A percentile compares a stretch with the other conserved stretches of the same genome.
Conservation (phyloP, 1,140 invertebrate species). For the Bombus affinis region DNA sequence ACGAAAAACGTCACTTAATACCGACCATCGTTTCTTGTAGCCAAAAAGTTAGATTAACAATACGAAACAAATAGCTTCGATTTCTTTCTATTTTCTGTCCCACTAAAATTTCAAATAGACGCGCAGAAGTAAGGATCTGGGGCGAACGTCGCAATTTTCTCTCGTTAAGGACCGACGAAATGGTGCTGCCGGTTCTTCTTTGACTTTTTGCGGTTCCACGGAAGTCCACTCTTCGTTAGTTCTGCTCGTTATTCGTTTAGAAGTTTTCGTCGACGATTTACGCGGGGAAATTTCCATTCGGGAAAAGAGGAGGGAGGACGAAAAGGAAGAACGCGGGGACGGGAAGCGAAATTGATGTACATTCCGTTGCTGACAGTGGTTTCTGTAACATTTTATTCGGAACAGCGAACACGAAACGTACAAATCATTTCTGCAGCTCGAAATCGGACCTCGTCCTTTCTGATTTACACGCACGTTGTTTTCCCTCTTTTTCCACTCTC, state of each 20-base stretch:
- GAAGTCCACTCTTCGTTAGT: constrained; percentile 33
- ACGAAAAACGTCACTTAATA: neutral
- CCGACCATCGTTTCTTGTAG: no score
- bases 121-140: neutral
- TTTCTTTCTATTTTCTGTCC: neutral
- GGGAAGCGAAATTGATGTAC: constrained; percentile 35
- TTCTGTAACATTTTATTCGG: constrained; percentile 50
- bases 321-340: neutral
- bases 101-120: constrained; percentile 9
- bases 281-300: neutral
- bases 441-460: constrained; percentile 21
- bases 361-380: constrained; percentile 36
- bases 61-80: no score
- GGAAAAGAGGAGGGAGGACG: neutral
- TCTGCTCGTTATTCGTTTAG: constrained; percentile 36
- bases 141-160: neutral
- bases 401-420: neutral
- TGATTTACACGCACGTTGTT: constrained; percentile 29
- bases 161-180: constrained; percentile 29
- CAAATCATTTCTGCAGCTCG: constrained; percentile 34
- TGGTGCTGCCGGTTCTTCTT: neutral
- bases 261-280: constrained; percentile 25
- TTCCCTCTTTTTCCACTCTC: neutral
- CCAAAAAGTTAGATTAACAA: neutral
- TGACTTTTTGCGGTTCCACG: neutral